Conservation (phyloP, 2,113 vertebrate genomes). For the Pygoscelis adeliae region DNA sequence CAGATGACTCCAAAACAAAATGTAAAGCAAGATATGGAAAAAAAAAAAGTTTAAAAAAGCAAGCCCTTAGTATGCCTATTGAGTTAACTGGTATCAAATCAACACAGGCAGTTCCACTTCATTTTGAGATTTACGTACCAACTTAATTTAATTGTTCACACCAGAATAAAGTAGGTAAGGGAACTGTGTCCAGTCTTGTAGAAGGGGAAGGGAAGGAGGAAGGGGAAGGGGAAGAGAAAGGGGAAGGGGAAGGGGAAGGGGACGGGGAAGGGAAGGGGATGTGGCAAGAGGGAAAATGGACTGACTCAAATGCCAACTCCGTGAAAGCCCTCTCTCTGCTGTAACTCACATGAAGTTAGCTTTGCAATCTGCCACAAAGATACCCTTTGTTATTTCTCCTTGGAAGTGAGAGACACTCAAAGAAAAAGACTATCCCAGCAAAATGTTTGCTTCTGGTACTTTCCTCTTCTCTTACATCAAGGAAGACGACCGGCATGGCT, state of each 20-base stretch:
- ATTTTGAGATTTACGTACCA: background rate
- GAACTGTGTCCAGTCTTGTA: background rate
- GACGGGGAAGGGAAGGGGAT: background rate
- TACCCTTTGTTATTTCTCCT: background rate
- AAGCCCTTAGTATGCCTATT: background rate
- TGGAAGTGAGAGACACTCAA: background rate
- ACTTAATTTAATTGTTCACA: background rate
- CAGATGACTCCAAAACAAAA: background rate
- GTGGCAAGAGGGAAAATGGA: background rate
- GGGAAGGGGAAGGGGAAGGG: background rate
- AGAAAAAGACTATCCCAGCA: background rate
- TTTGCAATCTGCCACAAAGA: background rate
- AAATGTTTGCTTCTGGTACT: background rate
- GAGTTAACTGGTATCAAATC: background rate
- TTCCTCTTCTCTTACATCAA: background rate
- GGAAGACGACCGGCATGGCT: no score
- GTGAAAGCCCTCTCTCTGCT: background rate
- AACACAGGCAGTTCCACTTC: background rate
- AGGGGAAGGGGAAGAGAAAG: no score
- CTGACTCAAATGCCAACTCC: background rate
- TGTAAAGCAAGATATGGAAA: background rate
- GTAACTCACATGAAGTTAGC: background rate
- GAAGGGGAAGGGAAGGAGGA: background rate
- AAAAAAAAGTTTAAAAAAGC: fast-evolving
- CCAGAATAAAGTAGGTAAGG: background rate